Base-by-base conservation (phyloP, 2,797 vertebrate species). In the Selene dorsalis region DNA sequence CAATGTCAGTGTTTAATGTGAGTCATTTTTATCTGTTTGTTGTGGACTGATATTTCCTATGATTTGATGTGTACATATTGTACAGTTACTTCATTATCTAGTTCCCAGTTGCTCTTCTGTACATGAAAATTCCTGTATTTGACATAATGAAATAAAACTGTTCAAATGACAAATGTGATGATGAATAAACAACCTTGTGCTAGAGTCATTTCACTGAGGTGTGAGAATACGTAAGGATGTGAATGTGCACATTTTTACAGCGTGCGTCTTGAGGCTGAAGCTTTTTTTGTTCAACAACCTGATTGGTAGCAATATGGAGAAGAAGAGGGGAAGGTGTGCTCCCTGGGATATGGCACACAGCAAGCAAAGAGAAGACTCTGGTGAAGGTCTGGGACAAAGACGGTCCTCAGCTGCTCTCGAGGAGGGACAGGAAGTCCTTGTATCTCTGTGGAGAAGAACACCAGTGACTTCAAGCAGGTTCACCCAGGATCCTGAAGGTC, bases 81-180 rank as follows among this genome's bases (percentile, higher is more conserved):
- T 94, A 95, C 88, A 95, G 93, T 82, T 92, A 80, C 92, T 93
- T 91, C 84, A 87, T 89, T 93, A 91, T 94, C 80, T 85, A 87
- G 87, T 89, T 91, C 66, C 83, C 87, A 78, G 79, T 93, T 86
- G 82, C 89, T 93, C 89, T 90, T 94, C 91, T 94, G 93, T 94
- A 93, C 87, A 94, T 93, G 84, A 92, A 92, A 93, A 92, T 92
- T 92, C 90, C 93, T 93, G 93, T 95, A 91, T 94, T 95, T 94
- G 93, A 94, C 87, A 91, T 91, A 92, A 89, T 90, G 91, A 88
- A 95, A 94, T 95, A 94, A 95, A 91, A 87, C 58, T 77, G 73
- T 89, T 85, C 68, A 89, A 91, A 90, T 69, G 82, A 87, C 80
- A 89, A 87, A 90, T 32, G 77, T 79, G 73, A 86, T 45, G 69